A percentile compares a stretch with the other conserved stretches of the same genome.
These are phyloP conservation scores for Rhyzopertha dominica DNA, from an alignment of 1,140 invertebrate species.

Conservation along the genomic window DNA sequence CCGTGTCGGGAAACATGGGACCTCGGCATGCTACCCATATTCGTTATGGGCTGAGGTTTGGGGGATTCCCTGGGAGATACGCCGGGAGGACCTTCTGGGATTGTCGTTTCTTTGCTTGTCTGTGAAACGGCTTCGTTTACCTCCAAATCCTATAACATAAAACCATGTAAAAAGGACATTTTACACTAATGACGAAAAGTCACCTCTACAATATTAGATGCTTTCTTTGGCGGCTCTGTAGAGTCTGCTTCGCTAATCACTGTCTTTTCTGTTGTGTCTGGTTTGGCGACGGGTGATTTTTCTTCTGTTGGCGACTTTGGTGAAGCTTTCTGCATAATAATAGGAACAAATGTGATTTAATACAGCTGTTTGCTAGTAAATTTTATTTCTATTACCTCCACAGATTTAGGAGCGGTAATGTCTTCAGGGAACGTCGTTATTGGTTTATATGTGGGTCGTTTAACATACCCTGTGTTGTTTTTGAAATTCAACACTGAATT, in stretches of 20 bases:
- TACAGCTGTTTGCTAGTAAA: too few relatives aligned
- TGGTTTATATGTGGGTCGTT: conserved; percentile 33
- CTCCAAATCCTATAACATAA: conserved; percentile 16
- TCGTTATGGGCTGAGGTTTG: conserved; percentile 13
- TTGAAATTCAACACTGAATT: conserved; percentile 83
- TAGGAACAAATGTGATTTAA: too few relatives aligned
- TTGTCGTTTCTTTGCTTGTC: conserved; percentile 10
- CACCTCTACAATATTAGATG: conserved; percentile 11
- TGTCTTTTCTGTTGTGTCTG: conserved; percentile 33
- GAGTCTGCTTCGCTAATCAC: conserved; percentile 44
- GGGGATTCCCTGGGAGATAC: conserved; percentile 35
- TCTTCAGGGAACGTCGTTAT: not conserved
- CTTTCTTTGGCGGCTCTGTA: conserved; percentile 36
- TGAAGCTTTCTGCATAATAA: too few relatives aligned
- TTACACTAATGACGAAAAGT: conserved; percentile 7
- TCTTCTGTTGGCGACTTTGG: too few relatives aligned
- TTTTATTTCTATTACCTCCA: too few relatives aligned
- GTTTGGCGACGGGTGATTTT: conserved; percentile 9
- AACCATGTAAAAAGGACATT: too few relatives aligned
- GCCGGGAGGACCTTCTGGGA: conserved; percentile 36
- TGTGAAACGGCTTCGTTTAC: not conserved
- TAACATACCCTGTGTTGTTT: conserved; percentile 83
- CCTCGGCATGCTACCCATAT: conserved; percentile 6
- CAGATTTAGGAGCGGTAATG: too few relatives aligned
- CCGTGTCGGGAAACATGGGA: conserved; percentile 1